Base-by-base conservation (phyloP, 2,113 vertebrate genomes). In the Corythaixoides concolor region DNA sequence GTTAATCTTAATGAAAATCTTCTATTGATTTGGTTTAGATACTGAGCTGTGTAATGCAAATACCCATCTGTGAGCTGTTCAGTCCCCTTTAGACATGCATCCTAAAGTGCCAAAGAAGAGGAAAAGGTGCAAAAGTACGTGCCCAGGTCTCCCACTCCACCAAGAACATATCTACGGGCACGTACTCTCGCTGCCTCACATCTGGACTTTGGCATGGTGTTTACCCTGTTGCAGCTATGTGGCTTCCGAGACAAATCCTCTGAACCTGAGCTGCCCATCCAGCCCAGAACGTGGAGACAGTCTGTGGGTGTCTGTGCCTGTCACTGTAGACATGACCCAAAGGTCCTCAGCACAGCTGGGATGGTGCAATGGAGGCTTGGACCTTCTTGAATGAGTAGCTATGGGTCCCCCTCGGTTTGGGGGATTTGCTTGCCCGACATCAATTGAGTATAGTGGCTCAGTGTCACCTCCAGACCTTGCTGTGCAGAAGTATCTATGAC, bases 1-100 rank as follows among this genome's bases (percentile, higher is more conserved):
- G 30, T 16, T 92, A 75, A 81, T 92, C 79, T 90, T 86, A 78
- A 88, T 81, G 83, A 91, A 92, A 88, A 84, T 82, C 55, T 88
- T 93, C 56, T 87, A 59, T 24, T 80, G 76, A 74, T 90, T 92
- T 81, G 12, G 43, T 92, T 93, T 68, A 30, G 72, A 63, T 90
- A 41, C 50, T 53, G 88, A 75, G 64, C 85, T 75, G 1, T 62
- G 60, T 37, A 88, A 89, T 70, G 59, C 64, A 84, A 77, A 81
- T 43, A 77, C 28, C 72, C 69, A 12, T 18, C n/a, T 74, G 37
- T 32, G 33, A 69, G 67, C 35, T 22, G 18, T 64, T 93, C 49
- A 3, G 15, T 80, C 90, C 27, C 49, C 52, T 86, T 83, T 39
- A 66, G 55, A 41, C 24, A 23, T 23, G n/a, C 4, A 9, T 45